Evolutionary conservation across 2,888 invertebrate genomes (phyloP), one percentile per base, ranked within the genome.

Genomic region (Phaedon cochleariae): DNA sequence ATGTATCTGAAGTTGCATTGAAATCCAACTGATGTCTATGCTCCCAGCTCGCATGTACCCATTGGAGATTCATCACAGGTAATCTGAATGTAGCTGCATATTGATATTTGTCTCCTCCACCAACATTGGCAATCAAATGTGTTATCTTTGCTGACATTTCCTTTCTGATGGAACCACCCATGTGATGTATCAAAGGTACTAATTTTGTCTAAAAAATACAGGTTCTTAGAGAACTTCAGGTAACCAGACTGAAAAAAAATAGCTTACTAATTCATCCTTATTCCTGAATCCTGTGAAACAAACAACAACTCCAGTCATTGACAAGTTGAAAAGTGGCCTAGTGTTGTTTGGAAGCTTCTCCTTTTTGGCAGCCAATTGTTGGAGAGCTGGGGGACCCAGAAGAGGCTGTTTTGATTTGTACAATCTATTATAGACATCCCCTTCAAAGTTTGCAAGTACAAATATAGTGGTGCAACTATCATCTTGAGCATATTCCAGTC

Each of bases 121-220:
- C 93, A 76, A 90, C 89, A 78, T 93, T 94, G 71, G 97, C 95
- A 75, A 98, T 94, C 74, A 98, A 87, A 87, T 98, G 97, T 60
- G 97, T 98, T 74, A 96, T 93, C 81, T 92, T 92, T 64, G 90
- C 89, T 68, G 90, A 90, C 89, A 95, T 92, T 80, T 97, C 96
- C 85, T 93, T 94, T 72, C 96, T 89, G 79, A 97, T 94, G 77
- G 95, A 95, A 54, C 97, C 98, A 75, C 97, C 97, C 97, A 98
- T 97, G 82, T 93, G 92, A 86, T 97, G 97, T 76, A 97, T 93
- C 82, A 96, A 86, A 76, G 92, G 92, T 76, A 96, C 93, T 82
- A 97, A 87, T 83, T 90, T 90, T 77, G 91, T 92, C 96, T 96
- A 85, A 17, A 83, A 85, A 71, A 59, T 72, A 63, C 26, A 22